These are phyloP conservation scores for Bos indicus DNA, from an alignment of 2,113 vertebrate species.

Conservation along the genomic window DNA sequence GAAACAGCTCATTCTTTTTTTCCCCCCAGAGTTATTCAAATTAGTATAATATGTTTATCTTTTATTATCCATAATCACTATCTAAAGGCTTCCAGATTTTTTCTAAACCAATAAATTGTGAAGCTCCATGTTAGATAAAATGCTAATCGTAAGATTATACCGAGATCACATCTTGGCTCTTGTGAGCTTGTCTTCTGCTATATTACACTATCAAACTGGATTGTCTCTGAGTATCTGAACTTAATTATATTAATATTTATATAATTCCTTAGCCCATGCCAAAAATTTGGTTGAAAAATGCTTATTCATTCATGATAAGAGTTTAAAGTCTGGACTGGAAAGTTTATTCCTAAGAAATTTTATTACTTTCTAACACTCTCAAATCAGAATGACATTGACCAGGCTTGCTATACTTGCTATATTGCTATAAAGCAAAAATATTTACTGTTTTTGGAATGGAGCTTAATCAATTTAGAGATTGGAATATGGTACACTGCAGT, in stretches of 20 bases:
- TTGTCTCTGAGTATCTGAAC: neutral
- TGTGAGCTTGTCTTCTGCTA: neutral
- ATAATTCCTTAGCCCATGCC: neutral
- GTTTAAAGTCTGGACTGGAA: neutral
- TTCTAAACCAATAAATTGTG: neutral
- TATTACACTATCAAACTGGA: neutral
- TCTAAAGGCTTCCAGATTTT: neutral
- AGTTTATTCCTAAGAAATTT: neutral
- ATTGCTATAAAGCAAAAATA: neutral
- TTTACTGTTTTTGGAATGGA: neutral
- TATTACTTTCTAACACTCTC: neutral
- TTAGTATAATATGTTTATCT: neutral
- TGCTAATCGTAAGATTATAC: neutral
- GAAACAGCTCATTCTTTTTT: neutral
- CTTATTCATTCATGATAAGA: neutral
- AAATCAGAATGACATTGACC: neutral
- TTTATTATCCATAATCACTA: neutral
- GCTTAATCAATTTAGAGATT: neutral
- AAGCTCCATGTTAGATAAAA: neutral
- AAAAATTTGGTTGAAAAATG: neutral
- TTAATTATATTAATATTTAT: neutral
- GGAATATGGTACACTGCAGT: neutral
- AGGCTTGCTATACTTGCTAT: neutral
- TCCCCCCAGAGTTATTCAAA: neutral
- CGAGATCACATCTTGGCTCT: neutral